phyloP scores from a whole-genome alignment of 2,113 vertebrate genomes.

The Paracanthobrama guichenoti region DNA sequence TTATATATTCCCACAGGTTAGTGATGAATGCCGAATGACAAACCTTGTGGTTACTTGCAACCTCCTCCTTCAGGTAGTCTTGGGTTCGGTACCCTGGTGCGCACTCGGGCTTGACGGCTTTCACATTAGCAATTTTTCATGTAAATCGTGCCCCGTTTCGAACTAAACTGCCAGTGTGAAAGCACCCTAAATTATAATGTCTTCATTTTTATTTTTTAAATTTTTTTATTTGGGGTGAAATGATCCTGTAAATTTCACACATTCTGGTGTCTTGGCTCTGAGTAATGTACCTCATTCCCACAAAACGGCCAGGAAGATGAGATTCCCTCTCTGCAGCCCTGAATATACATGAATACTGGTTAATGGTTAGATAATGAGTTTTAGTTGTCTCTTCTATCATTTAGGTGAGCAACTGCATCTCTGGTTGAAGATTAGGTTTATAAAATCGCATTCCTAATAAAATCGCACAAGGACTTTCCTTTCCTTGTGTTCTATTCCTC shows the following conservation, averaged over 20 bases:
- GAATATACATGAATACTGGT: background rate
- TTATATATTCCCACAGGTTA: background rate
- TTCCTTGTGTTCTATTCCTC: background rate
- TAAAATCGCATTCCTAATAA: background rate
- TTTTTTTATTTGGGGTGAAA: background rate
- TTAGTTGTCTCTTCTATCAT: background rate
- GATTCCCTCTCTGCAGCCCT: background rate
- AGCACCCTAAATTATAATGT: background rate
- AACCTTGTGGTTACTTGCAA: no score
- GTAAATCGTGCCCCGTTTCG: no score
- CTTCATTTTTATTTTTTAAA: background rate
- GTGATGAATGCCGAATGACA: constrained; percentile 14
- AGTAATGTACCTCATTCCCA: background rate
- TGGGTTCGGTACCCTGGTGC: no score
- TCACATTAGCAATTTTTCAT: no score
- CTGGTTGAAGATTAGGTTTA: background rate
- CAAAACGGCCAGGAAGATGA: constrained; percentile 8
- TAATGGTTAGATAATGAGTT: constrained; percentile 10
- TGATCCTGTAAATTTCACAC: background rate
- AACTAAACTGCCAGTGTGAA: no score
- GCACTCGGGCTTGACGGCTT: no score
- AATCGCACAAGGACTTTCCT: background rate
- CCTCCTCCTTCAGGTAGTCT: no score
- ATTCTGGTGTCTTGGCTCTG: background rate
- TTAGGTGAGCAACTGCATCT: background rate